Evolutionary conservation across 2,797 vertebrate genomes (phyloP).

Genomic region (Dicrostonyx torquatus): DNA sequence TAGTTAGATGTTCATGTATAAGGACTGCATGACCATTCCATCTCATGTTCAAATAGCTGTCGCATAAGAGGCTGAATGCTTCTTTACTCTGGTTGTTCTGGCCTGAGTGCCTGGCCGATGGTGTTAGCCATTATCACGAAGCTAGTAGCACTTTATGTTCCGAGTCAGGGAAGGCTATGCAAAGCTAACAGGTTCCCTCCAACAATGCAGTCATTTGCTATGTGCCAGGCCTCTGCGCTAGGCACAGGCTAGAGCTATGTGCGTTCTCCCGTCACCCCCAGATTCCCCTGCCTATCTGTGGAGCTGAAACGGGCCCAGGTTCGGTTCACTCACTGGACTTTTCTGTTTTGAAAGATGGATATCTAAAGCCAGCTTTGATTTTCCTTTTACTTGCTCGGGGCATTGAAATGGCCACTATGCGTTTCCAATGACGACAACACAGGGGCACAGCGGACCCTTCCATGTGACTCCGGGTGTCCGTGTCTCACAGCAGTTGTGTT

Average conservation of each 20-base stretch:
- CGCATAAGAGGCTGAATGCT: background rate
- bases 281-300: background rate
- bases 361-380: conserved; percentile 26
- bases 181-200: background rate
- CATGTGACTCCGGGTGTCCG: background rate
- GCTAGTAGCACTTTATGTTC: background rate
- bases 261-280: background rate
- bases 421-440: conserved; percentile 14
- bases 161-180: background rate
- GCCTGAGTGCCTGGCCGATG: background rate
- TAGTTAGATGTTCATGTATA: background rate
- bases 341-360: conserved; percentile 37
- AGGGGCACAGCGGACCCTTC: background rate
- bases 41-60: background rate
- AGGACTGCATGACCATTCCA: background rate
- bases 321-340: background rate
- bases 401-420: conserved; percentile 18
- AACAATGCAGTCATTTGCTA: background rate
- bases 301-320: background rate
- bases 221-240: background rate
- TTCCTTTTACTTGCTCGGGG: conserved; percentile 45
- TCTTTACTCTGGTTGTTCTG: background rate
- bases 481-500: background rate
- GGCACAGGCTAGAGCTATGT: background rate
- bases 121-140: background rate